phyloP scores from a whole-genome alignment of 1,140 invertebrate genomes.

The Halictus rubicundus region DNA sequence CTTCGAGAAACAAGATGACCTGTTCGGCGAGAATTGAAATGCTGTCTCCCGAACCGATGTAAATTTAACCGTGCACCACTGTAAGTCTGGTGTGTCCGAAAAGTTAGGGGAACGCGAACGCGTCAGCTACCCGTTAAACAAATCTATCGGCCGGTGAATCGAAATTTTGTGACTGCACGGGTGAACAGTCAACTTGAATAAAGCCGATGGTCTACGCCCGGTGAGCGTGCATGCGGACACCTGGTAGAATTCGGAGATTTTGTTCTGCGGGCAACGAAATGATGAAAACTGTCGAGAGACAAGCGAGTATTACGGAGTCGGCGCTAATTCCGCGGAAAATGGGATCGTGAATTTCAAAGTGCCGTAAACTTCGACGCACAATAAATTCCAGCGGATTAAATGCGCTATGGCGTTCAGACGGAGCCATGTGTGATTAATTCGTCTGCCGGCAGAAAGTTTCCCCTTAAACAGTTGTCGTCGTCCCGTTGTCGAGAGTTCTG shows the following conservation, averaged over 20 bases:
- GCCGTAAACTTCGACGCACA: constrained; percentile 36
- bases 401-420: constrained; percentile 26
- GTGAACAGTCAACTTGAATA: neutral
- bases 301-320: neutral
- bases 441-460: constrained; percentile 29
- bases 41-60: no score
- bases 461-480: constrained; percentile 17
- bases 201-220: no score
- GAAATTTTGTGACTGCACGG: neutral
- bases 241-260: neutral
- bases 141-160: neutral
- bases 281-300: constrained; percentile 1
- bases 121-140: neutral
- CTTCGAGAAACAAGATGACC: no score
- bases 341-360: constrained; percentile 32
- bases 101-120: no score
- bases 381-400: constrained; percentile 44
- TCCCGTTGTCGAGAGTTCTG: neutral
- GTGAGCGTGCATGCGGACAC: no score
- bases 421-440: constrained; percentile 49
- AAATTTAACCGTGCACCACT: neutral
- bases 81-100: no score
- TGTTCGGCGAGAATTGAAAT: no score
- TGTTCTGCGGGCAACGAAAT: neutral
- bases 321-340: constrained; percentile 40